Conservation (phyloP, 2,113 vertebrate species). For the Colaptes auratus region DNA sequence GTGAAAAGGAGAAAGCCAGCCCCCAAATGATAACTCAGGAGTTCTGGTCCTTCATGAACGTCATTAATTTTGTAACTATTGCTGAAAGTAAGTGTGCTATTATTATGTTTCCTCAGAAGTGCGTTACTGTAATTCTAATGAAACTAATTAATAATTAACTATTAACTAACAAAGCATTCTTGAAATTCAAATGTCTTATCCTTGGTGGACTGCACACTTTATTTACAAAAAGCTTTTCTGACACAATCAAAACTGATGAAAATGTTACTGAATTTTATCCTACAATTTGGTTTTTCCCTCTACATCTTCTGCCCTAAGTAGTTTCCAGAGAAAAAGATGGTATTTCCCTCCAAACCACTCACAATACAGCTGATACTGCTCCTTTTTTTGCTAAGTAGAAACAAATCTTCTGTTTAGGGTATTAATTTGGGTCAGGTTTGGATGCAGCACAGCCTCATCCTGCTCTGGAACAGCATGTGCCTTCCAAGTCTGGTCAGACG, state of each 20-base stretch:
- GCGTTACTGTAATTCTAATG: background rate
- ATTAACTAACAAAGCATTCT: background rate
- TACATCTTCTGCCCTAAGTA: background rate
- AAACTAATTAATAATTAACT: background rate
- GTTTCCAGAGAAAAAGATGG: background rate
- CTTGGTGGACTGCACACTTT: background rate
- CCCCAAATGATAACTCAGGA: background rate
- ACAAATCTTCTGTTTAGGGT: conserved; percentile 16
- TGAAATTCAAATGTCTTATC: background rate
- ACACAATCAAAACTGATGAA: background rate
- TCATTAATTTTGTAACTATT: background rate
- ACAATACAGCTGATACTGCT: background rate
- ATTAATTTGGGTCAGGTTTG: conserved; percentile 12
- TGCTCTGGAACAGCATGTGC: conserved; percentile 33
- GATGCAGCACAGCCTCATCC: background rate
- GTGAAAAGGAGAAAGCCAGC: background rate
- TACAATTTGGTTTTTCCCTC: background rate
- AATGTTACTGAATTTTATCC: background rate
- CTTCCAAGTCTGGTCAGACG: conserved; percentile 59
- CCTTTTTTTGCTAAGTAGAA: conserved; percentile 51
- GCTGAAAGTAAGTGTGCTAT: background rate
- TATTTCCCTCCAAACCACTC: background rate
- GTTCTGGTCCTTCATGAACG: background rate
- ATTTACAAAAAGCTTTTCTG: background rate
- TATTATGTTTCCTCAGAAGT: background rate